Conservation (phyloP, 2,797 vertebrate species). For the Mycteria americana region DNA sequence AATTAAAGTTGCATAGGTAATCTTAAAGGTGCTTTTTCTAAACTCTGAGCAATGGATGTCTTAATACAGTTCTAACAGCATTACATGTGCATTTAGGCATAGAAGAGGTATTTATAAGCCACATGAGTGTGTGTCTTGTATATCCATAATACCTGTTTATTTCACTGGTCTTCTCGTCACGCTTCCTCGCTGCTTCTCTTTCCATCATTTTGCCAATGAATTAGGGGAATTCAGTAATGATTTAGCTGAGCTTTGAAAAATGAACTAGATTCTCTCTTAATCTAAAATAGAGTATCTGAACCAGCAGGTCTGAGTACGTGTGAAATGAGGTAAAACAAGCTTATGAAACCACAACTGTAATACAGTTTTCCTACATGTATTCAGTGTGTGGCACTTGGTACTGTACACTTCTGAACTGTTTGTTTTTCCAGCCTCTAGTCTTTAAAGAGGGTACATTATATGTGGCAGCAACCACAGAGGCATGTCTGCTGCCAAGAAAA, state of each 20-base stretch:
- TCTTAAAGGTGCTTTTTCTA: background rate
- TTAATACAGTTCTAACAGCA: background rate
- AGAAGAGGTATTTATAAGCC: background rate
- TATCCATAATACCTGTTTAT: background rate
- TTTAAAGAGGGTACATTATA: constrained; percentile 39
- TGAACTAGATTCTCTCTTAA: background rate
- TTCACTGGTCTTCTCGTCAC: background rate
- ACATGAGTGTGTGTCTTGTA: background rate
- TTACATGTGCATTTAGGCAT: background rate
- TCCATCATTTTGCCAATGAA: background rate
- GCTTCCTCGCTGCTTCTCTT: background rate
- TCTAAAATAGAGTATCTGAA: background rate
- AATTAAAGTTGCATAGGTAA: background rate
- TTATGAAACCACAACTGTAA: constrained; percentile 26
- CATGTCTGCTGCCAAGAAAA: constrained; percentile 41
- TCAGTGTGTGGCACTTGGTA: background rate
- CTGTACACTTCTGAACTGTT: constrained; percentile 22
- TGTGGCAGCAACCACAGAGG: background rate
- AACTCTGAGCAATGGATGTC: background rate
- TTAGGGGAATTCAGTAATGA: background rate
- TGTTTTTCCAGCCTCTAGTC: constrained; percentile 37
- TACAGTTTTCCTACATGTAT: background rate
- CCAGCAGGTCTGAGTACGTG: background rate
- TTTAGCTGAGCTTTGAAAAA: background rate
- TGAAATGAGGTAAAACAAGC: constrained; percentile 25